These are phyloP conservation scores for Embidobia sp. DNA, from an alignment of 2,888 invertebrate species.

Conservation along the genomic window DNA sequence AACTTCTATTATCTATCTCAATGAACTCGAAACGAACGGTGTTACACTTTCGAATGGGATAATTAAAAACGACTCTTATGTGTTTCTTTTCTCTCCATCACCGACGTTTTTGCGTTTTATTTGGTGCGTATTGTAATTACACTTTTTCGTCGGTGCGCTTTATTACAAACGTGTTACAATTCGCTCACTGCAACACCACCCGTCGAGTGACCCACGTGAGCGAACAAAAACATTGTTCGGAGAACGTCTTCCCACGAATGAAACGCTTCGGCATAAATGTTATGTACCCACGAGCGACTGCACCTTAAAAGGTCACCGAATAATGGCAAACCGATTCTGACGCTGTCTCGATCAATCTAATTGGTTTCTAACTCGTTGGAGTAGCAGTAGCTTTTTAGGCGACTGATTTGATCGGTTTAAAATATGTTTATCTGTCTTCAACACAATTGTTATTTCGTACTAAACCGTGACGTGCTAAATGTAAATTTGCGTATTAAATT, in stretches of 20 bases:
- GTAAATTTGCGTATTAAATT: no score
- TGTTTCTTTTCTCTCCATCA: background rate
- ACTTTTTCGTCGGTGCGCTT: constrained; percentile 18
- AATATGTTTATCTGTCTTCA: no score
- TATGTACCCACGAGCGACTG: constrained; percentile 58
- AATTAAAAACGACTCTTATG: constrained; percentile 15
- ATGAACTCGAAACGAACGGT: background rate
- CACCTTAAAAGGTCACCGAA: constrained; percentile 62
- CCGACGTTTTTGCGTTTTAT: constrained; percentile 22
- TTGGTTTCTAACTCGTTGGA: no score
- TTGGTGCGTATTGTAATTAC: constrained; percentile 29
- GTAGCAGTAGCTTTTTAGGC: no score
- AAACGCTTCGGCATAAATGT: constrained; percentile 53
- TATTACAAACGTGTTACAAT: no score
- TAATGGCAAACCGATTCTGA: constrained; percentile 56
- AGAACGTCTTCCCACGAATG: constrained; percentile 63
- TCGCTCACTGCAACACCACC: constrained; percentile 39
- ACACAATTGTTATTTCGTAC: no score
- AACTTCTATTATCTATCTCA: no score
- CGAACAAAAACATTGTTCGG: constrained; percentile 56
- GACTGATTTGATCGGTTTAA: no score
- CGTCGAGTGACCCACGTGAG: constrained; percentile 44
- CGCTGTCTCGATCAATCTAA: constrained; percentile 13
- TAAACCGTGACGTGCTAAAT: no score
- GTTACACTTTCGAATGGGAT: background rate